phyloP scores from a whole-genome alignment of 2,797 vertebrate species.

The Presbytis comata region DNA sequence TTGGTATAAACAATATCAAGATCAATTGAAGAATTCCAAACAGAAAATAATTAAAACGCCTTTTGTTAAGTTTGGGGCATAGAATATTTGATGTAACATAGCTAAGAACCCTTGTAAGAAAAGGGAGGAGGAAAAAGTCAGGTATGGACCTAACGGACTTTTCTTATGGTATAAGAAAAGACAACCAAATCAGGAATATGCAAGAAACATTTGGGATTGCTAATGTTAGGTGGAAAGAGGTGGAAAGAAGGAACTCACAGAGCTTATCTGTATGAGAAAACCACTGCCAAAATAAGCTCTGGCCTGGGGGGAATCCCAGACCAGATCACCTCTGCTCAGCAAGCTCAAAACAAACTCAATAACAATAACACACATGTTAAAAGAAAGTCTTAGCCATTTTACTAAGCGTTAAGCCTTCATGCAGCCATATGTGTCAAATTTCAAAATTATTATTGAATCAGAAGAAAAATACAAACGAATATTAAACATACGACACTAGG shows the following conservation, averaged over 20 bases:
- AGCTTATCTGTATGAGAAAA: background rate
- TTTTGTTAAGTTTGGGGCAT: background rate
- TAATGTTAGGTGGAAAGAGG: background rate
- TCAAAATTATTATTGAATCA: constrained; percentile 55
- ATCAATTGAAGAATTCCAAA: background rate
- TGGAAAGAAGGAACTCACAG: background rate
- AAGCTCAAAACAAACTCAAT: constrained; percentile 16
- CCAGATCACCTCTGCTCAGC: background rate
- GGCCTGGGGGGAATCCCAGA: background rate
- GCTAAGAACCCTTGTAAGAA: constrained; percentile 22
- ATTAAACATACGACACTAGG: background rate
- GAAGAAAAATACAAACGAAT: constrained; percentile 57
- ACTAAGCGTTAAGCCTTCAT: background rate
- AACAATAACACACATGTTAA: background rate
- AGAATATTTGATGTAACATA: background rate
- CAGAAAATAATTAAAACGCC: constrained; percentile 22
- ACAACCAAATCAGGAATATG: constrained; percentile 27
- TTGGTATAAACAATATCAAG: background rate
- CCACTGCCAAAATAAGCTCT: background rate
- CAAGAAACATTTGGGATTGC: background rate
- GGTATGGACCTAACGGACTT: background rate
- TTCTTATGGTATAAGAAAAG: background rate
- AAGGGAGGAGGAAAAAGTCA: background rate
- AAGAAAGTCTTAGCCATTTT: constrained; percentile 23
- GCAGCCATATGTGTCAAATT: constrained; percentile 56